These are phyloP conservation scores for Dendronephthya gigantea DNA, from an alignment of 64 coral and sea anemone genomes.

Conservation along the genomic window DNA sequence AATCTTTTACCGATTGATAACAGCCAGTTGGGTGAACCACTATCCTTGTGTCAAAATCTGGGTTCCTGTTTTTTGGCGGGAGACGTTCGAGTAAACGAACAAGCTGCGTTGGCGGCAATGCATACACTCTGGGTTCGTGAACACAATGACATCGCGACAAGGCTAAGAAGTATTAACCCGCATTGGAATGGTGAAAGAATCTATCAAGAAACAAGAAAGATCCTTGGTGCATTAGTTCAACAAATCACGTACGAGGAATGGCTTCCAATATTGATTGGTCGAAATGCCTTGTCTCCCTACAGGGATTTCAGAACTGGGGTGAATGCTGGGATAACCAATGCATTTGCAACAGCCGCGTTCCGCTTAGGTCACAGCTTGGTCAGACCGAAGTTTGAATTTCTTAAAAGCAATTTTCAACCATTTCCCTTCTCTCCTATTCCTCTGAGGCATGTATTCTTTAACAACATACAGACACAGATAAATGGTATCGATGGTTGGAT, in stretches of 20 bases:
- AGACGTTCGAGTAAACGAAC: neutral
- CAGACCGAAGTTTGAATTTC: neutral
- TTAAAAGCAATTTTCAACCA: neutral
- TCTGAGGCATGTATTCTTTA: neutral
- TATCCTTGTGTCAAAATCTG: neutral
- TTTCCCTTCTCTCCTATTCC: neutral
- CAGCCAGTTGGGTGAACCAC: neutral
- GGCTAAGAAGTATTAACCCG: neutral
- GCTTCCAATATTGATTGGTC: neutral
- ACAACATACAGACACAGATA: neutral
- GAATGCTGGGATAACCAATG: neutral
- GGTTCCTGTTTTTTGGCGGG: neutral
- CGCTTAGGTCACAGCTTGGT: neutral
- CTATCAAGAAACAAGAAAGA: neutral
- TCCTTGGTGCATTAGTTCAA: neutral
- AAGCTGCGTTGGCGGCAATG: neutral
- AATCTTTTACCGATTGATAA: neutral
- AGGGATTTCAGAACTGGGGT: neutral
- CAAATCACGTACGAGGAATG: neutral
- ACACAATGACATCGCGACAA: neutral
- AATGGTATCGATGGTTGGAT: neutral
- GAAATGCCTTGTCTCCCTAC: neutral
- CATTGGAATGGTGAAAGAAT: neutral
- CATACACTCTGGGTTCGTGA: neutral
- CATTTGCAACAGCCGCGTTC: conserved; percentile 1